Base-by-base conservation (phyloP, 2,113 vertebrate genomes). In the Todiramphus saurophagus region DNA sequence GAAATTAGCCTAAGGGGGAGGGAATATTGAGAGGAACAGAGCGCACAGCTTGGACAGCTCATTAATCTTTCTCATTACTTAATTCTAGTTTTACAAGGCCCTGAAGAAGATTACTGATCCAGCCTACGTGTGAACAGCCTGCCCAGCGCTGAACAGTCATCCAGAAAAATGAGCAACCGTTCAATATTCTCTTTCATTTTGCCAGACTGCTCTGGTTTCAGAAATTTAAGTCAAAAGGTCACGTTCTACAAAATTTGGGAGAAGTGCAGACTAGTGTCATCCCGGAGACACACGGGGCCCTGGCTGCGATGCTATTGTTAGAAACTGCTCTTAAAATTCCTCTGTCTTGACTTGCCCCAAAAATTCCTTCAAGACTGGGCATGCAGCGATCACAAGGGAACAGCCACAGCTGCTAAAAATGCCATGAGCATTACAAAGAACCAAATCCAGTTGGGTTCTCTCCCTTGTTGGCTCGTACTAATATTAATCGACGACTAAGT, bases 281-380 rank as follows among this genome's bases (percentile, higher is more conserved):
- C 83, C 35, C 0, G 0, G 67, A 93, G 67, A 24, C 12, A 2
- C 5, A 11, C 2, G 9, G 68, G 63, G 18, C 43, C 59, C 76
- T 88, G 90, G 91, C 89, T 94, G 87, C 16, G 89, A 83, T 0
- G 10, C 96, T 96, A 94, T 93, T 94, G 92, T 95, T 97, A 90
- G 94, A 93, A 90, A 67, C 41, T 0, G 0, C 39, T 81, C 73
- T 92, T 68, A 35, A 95, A 92, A 94, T 92, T 30, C 53, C 83
- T 78, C 92, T 92, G 95, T 48, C 89, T 96, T 95, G 79, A 92
- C 92, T 97, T 94, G 90, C 75, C 91, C 56, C 82, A 91, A 90
- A 80, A 95, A 97, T 96, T 95, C 94, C 91, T 89, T 95, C 96
- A 95, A 95, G 96, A 95, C 91, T 87, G 89, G 87, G 73, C 95